Base-by-base conservation (phyloP, 2,888 invertebrate genomes). In the Drosophila pseudotalamancana region DNA sequence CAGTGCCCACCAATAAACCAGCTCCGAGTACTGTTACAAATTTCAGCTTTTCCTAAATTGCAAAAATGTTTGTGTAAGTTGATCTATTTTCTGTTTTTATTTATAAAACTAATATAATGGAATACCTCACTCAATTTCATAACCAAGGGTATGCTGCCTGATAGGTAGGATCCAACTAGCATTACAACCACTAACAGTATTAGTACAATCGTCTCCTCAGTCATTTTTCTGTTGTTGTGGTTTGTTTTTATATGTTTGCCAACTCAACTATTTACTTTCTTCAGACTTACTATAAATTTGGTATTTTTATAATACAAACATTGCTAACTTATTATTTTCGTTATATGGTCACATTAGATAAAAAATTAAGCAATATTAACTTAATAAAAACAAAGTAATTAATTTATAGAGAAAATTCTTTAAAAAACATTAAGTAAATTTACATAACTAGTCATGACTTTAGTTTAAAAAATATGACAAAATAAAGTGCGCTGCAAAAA, bases 1-100 rank as follows among this genome's bases (percentile, higher is more conserved):
- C 99, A 23, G 99, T 99, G 1, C 99, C 99, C 1, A 99, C 98
- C 1, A 99, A 93, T 6, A 99, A 93, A 1, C 99, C 99, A 6
- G 99, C 99, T 50, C 99, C 99, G 71, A 99, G 94, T 11, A 99
- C 96, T 23, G 99, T 98, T 29, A 99, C 95, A 87, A 97, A 94
- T 89, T 98, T 97, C 27, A 99, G 92, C 91, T 98, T 98, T 63
- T 97, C 97, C 98, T 99, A 91, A 14, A 6, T 6, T 21, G 4
- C 32, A 9, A 8, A 14, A 9, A 21, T 3, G 25, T 12, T 5
- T 14, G 12, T 3, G 60, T 37, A 6, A 19, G n/a, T n/a, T 11
- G 11, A 4, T 29, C 11, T 40, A 19, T 6, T 9, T 12, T 2
- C 6, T n/a, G 8, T 12, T 11, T 9, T 14, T 12, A 9, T 27